These are phyloP conservation scores for Dolichotis patagonum DNA, from an alignment of 2,113 vertebrate genomes.

Conservation along the genomic window DNA sequence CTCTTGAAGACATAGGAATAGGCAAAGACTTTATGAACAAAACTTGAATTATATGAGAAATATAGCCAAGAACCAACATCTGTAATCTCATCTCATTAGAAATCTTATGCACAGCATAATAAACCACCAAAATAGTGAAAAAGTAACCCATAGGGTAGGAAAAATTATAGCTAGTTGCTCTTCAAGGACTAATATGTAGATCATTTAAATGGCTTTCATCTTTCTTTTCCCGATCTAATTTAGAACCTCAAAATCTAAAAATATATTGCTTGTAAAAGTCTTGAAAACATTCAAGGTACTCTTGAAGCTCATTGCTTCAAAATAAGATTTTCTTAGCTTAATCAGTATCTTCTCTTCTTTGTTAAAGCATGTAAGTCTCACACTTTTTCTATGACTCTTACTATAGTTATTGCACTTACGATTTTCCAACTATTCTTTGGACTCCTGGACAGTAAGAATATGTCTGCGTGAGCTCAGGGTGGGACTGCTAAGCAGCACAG, in stretches of 20 bases:
- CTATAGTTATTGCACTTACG: background rate
- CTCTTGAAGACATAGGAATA: background rate
- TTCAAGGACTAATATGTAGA: background rate
- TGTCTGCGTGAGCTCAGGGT: background rate
- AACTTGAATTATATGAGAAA: background rate
- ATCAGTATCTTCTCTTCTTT: background rate
- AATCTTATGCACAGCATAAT: background rate
- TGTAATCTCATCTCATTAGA: background rate
- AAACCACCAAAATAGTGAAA: background rate
- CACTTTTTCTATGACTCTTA: background rate
- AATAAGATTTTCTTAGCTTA: background rate
- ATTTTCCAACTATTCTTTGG: background rate
- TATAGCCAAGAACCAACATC: background rate
- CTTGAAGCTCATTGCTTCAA: background rate
- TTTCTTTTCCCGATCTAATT: background rate
- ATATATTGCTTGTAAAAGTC: background rate
- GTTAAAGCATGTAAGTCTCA: background rate
- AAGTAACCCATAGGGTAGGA: background rate
- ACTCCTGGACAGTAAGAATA: background rate
- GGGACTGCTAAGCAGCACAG: accelerated
- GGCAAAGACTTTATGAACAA: background rate
- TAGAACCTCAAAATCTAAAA: background rate
- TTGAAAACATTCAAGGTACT: background rate
- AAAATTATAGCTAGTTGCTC: background rate
- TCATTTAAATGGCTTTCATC: background rate